Base-by-base conservation (phyloP, 2,888 invertebrate species). In the Clitarchus hookeri region DNA sequence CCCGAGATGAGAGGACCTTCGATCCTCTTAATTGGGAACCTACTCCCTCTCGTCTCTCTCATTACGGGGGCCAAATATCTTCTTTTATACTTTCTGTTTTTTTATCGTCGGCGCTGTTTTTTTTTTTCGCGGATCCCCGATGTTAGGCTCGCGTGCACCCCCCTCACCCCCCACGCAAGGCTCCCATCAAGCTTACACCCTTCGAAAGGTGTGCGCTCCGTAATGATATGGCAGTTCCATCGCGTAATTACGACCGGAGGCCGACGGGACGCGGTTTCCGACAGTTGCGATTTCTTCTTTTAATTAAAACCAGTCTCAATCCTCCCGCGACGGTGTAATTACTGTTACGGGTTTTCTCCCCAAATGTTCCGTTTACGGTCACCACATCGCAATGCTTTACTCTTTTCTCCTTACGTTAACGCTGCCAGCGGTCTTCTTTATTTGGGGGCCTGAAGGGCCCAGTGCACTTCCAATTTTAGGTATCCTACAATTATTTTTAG, bases 21-120 rank as follows among this genome's bases (percentile, higher is more conserved):
- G 65, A 65, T 65, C 65, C 65, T 65, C 65, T 65, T 65, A 65
- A 65, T 65, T 65, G 65, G 65, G 65, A n/a, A 65, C 65, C 65
- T 23, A n/a, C 65, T 65, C 65, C 65, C 65, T 48, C 65, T 19
- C 65, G 65, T 65, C 65, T 65, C 65, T 65, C 65, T 65, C 65
- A 65, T 65, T 65, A 65, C 65, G 65, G 16, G 65, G 16, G 65
- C 65, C 65, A 65, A 65, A 65, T 65, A 12, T 65, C 65, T 19
- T 65, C 65, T 65, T 19, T 19, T 53, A n/a, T 65, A 23, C 8
- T 65, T 65, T 16, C 48, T 48, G 1, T 36, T 53, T 53, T 65
- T 65, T 65, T 65, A 65, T 65, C 65, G 3, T 65, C 65, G 8
- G n/a, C n/a, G 65, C 19, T 19, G 65, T 8, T 65, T 65, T 65